Evolutionary conservation across 2,888 invertebrate species (phyloP), one percentile per base, ranked within the genome.

Genomic region (Harpalus rufipes): DNA sequence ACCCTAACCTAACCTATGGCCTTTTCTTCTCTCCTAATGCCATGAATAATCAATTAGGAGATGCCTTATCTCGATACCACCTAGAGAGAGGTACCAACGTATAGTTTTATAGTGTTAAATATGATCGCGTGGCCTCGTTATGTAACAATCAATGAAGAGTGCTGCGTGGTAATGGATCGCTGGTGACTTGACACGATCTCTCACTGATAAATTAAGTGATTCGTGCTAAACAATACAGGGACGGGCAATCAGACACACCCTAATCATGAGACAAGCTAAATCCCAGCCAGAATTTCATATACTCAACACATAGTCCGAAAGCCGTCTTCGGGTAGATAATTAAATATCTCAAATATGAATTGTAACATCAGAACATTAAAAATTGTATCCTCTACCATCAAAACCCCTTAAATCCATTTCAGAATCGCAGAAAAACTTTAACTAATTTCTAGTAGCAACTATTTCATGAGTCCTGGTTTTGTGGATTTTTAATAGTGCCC

Each of bases 21-120:
- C n/a, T 56, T n/a, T 56, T 14, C 56, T n/a, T 56, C 3, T 56
- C 56, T 56, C n/a, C 87, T 87, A 87, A 87, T 85, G 86, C 87
- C 84, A 87, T 87, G 87, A 86, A 87, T 87, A 87, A 87, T 87
- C 87, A 87, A 87, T 87, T 81, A 81, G 61, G 41, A 8, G 59
- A 81, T 81, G 59, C 63, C 61, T 81, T 81, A 81, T 81, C 80
- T 63, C 18, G 41, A 63, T 41, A 14, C 41, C 56, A 58, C 25
- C 51, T 21, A 51, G 63, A 25, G 63, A 18, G 59, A 16, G 16
- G 59, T 59, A 14, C 7, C 7, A 10, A 10, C 59, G 16, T 7
- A 59, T 21, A 18, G 63, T 12, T 7, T 21, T 18, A 61, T 18
- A 61, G 63, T 21, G 63, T 16, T 61, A 61, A 61, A 61, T 63